Base-by-base conservation (phyloP, 2,888 invertebrate genomes). In the Dryomyza anilis region DNA sequence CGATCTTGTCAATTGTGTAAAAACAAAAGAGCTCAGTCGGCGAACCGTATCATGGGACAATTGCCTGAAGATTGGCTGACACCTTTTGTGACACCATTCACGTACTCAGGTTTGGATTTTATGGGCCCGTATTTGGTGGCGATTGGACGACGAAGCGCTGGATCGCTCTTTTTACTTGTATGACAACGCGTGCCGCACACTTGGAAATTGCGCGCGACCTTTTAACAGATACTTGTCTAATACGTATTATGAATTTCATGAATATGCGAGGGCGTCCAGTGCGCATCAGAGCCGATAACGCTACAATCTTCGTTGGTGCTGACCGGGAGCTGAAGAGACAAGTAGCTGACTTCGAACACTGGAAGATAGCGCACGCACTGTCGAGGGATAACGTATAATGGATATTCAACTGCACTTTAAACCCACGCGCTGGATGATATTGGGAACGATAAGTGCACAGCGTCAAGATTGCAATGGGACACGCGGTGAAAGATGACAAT, bases 1-100 rank as follows among this genome's bases (percentile, higher is more conserved):
- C 3, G 1, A 50, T 30, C 10, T 4, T 68, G 68, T 23, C 66
- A 63, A 23, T 7, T 23, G 19, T 66, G 68, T 45, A 64, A 57
- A 33, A 53, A 46, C 19, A 14, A 45, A 2, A 16, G 25, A 27
- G 57, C 46, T 1, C 19, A 45, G 10, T 68, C 69, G 10, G 25
- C 43, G 6, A 21, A 39, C 0, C 70, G 70, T 5, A 45, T 52
- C 12, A 71, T 71, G 70, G 70, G 64, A 21, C 66, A 63, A 25
- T 14, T 66, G 19, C 62, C 57, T 4, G 25, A 14, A 12, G 65
- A 62, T 33, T 16, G 62, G 19, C 25, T 59, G 3, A 63, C 45
- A 2, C 63, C 66, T 14, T 63, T 14, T 21, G 63, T 63, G 33
- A 27, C 59, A 2, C 64, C 69, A 3, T 70, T 70, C 23, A 16